Evolutionary conservation across 2,113 vertebrate species (phyloP).

Genomic region (Telmatochromis brachygnathus): DNA sequence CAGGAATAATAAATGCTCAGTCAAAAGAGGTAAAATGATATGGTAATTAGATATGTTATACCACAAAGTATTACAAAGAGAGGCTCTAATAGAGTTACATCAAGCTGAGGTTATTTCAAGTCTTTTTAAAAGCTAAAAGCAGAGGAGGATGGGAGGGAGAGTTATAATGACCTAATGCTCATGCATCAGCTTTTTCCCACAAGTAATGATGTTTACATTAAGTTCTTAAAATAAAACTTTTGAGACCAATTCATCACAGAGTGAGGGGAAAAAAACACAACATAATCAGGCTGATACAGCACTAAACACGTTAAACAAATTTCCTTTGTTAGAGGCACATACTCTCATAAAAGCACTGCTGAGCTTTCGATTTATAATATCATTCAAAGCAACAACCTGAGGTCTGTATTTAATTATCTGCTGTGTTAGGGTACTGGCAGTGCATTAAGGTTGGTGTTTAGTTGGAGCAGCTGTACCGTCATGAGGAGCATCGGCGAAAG

Average conservation of each 20-base stretch:
- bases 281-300: background rate
- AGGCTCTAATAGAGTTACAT: background rate
- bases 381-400: background rate
- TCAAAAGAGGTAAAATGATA: background rate
- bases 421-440: background rate
- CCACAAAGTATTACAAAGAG: background rate
- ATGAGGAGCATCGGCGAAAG: constrained; percentile 69
- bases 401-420: background rate
- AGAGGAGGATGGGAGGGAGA: background rate
- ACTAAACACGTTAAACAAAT: background rate
- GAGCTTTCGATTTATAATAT: background rate
- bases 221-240: constrained; percentile 5
- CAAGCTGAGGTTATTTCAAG: background rate
- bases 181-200: background rate
- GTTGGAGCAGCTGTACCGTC: constrained; percentile 69
- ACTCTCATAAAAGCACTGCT: background rate
- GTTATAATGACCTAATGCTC: background rate
- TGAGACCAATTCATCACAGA: background rate
- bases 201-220: background rate
- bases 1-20: background rate
- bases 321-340: background rate
- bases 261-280: background rate
- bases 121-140: background rate
- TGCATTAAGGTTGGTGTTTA: background rate
- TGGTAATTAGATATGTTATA: background rate